Conservation (phyloP, 2,113 vertebrate genomes). For the Furnarius figulus region DNA sequence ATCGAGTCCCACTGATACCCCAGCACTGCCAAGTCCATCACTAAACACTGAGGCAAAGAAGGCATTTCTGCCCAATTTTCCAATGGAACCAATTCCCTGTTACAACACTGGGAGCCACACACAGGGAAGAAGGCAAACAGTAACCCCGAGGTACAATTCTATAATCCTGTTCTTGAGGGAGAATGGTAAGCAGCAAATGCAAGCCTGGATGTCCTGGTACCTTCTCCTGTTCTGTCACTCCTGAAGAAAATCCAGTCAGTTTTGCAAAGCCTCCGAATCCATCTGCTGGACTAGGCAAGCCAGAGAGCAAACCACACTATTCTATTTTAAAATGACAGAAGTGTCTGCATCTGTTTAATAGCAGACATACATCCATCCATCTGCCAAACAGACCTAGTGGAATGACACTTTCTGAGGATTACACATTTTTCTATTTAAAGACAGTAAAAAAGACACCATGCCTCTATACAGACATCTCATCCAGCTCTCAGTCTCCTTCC, state of each 20-base stretch:
- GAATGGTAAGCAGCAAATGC: not conserved
- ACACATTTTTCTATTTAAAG: conserved; percentile 6
- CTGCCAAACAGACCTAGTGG: conserved; percentile 28
- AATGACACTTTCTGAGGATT: not conserved
- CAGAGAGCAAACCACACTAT: not conserved
- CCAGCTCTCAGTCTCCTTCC: not conserved
- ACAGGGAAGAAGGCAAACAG: not conserved
- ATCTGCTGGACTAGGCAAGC: not conserved
- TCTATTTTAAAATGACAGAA: not conserved
- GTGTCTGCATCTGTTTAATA: conserved; percentile 29
- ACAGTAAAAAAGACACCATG: not conserved
- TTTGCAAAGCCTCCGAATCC: not conserved
- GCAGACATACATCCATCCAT: not conserved
- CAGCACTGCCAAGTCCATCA: not conserved
- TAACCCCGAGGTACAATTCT: not conserved
- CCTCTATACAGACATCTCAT: not conserved
- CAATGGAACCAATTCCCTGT: not conserved
- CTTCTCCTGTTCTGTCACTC: not conserved
- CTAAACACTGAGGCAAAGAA: not conserved
- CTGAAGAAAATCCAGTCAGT: not conserved
- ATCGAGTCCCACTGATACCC: not conserved
- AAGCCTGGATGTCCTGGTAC: not conserved
- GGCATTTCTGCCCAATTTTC: not conserved
- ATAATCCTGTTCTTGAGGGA: not conserved
- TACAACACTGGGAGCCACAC: not conserved